Conservation (phyloP, 1,140 invertebrate genomes). For the Spodoptera litura region DNA sequence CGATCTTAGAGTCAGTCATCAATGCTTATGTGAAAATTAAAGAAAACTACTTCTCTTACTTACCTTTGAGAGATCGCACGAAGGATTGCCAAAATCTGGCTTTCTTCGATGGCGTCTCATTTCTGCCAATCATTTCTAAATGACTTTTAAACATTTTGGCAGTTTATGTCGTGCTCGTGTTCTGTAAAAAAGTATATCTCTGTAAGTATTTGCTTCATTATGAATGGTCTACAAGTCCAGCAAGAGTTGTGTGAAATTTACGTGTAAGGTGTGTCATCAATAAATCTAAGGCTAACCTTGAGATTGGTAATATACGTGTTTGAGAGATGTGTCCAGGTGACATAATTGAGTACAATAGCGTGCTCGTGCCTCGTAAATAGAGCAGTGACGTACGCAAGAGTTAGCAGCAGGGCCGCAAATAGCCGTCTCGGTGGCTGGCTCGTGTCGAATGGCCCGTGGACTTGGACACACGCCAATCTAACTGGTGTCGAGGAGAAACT, state of each 20-base stretch:
- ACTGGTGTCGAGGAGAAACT: conserved; percentile 70
- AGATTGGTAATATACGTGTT: conserved; percentile 46
- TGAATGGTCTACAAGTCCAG: background rate
- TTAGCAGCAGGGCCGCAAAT: conserved; percentile 78
- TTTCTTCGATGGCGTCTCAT: conserved; percentile 96
- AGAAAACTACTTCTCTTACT: conserved; percentile 50
- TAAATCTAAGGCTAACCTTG: conserved; percentile 59
- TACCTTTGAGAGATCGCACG: conserved; percentile 95
- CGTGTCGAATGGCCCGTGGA: conserved; percentile 75
- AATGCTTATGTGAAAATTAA: background rate
- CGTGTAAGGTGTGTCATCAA: conserved; percentile 25
- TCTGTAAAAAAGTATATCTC: conserved; percentile 86
- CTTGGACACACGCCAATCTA: conserved; percentile 75
- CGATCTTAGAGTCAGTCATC: no score
- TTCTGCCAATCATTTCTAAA: conserved; percentile 96
- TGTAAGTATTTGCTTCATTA: conserved; percentile 6
- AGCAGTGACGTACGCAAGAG: conserved; percentile 78
- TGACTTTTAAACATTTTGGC: conserved; percentile 95
- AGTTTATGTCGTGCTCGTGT: conserved; percentile 90
- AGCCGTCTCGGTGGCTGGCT: conserved; percentile 74
- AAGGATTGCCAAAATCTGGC: conserved; percentile 97
- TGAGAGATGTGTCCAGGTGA: conserved; percentile 68
- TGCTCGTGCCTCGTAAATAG: conserved; percentile 77
- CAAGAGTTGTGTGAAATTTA: background rate
- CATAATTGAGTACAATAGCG: conserved; percentile 79